A percentile compares a stretch with the other conserved stretches of the same genome.
These are phyloP conservation scores for Silurus glanis DNA, from an alignment of 2,113 vertebrate genomes.

Conservation along the genomic window DNA sequence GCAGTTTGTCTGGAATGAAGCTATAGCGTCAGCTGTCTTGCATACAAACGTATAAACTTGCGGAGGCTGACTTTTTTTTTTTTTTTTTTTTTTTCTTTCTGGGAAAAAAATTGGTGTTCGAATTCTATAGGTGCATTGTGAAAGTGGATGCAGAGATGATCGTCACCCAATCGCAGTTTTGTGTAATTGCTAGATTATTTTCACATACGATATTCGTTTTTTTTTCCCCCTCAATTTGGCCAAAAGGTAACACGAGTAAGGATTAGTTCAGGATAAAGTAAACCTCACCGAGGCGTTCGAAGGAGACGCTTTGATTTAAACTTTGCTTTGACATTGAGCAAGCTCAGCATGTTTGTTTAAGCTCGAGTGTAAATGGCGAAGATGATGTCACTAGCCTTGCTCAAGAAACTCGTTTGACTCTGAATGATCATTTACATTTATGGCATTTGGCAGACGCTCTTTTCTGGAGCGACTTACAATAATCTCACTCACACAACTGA, in stretches of 20 bases:
- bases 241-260: neutral
- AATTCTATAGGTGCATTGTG: constrained; percentile 13
- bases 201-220: neutral
- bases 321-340: constrained; percentile 3
- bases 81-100: constrained; percentile 35
- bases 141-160: neutral
- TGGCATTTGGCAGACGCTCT: too few species aligned
- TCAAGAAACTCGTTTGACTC: neutral
- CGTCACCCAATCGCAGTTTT: neutral
- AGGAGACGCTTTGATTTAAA: constrained; percentile 13
- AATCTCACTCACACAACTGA: too few species aligned
- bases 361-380: constrained; percentile 6
- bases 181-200: neutral
- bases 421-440: too few species aligned
- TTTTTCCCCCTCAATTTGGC: neutral
- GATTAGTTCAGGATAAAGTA: neutral
- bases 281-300: neutral
- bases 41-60: neutral
- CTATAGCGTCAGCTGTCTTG: constrained; percentile 37
- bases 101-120: constrained; percentile 38
- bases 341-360: constrained; percentile 18
- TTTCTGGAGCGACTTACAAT: too few species aligned
- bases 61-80: neutral
- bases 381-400: neutral
- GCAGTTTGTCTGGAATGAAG: constrained; percentile 55